phyloP scores from a whole-genome alignment of 2,888 invertebrate genomes.

The Chirona hameri region DNA sequence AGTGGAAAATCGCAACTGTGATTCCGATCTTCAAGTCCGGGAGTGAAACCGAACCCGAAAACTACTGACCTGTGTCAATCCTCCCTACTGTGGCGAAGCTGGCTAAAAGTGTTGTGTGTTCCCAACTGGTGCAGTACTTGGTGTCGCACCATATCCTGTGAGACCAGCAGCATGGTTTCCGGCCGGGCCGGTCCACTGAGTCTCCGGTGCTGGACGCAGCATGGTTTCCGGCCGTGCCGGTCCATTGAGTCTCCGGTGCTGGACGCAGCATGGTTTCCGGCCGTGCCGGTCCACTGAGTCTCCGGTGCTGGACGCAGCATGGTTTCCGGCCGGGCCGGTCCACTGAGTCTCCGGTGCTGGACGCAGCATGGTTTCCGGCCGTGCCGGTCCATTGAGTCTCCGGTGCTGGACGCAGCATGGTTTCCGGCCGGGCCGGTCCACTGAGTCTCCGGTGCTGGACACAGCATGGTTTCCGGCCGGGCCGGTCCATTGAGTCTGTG shows the following conservation, averaged over 20 bases:
- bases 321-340: too few relatives aligned
- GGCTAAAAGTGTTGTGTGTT: not conserved
- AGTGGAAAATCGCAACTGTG: too few relatives aligned
- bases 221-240: too few relatives aligned
- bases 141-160: not conserved
- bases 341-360: too few relatives aligned
- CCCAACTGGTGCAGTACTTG: not conserved
- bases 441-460: not conserved
- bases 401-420: not conserved
- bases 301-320: too few relatives aligned
- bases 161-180: not conserved
- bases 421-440: not conserved
- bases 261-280: too few relatives aligned
- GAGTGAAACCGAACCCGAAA: not conserved
- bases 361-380: too few relatives aligned
- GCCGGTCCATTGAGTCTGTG: too few relatives aligned
- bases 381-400: not conserved
- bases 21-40: not conserved
- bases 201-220: not conserved
- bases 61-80: not conserved
- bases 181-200: not conserved
- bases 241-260: too few relatives aligned
- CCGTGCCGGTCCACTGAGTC: too few relatives aligned
- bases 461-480: too few relatives aligned
- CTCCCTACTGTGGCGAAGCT: not conserved